Evolutionary conservation across 2,113 vertebrate species (phyloP).

Genomic region (Scomber japonicus): DNA sequence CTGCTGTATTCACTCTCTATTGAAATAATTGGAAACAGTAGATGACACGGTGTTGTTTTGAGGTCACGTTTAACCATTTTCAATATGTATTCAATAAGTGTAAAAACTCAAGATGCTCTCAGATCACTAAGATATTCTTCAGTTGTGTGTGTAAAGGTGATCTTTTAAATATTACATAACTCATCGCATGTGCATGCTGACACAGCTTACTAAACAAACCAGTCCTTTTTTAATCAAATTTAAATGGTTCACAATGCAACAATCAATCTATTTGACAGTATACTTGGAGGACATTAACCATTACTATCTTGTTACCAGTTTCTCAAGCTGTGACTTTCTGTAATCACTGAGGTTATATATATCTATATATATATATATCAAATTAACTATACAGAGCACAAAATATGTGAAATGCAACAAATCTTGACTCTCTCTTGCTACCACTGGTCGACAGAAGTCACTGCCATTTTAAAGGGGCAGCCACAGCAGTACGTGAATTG

Average conservation of each 20-base stretch:
- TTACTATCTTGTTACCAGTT: background rate
- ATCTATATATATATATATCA: background rate
- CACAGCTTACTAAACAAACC: background rate
- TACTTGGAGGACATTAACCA: background rate
- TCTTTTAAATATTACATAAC: background rate
- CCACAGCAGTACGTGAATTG: slow-evolving; percentile 29
- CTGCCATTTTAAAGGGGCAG: slow-evolving; percentile 23
- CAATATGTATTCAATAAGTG: too few species aligned
- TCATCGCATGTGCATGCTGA: background rate
- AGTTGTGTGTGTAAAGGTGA: background rate
- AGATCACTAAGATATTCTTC: background rate
- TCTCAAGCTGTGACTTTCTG: background rate
- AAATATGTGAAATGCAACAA: background rate
- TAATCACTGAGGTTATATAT: background rate
- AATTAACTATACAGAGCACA: background rate
- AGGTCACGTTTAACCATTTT: background rate
- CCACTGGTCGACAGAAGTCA: background rate
- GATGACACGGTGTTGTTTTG: background rate
- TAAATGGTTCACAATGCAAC: slow-evolving; percentile 13
- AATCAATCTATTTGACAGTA: background rate
- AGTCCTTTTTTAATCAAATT: background rate
- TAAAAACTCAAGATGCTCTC: background rate
- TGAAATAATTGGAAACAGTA: background rate
- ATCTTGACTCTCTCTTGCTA: background rate
- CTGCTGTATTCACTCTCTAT: background rate